phyloP scores from a whole-genome alignment of 1,140 invertebrate species.

The Halictus rubicundus region DNA sequence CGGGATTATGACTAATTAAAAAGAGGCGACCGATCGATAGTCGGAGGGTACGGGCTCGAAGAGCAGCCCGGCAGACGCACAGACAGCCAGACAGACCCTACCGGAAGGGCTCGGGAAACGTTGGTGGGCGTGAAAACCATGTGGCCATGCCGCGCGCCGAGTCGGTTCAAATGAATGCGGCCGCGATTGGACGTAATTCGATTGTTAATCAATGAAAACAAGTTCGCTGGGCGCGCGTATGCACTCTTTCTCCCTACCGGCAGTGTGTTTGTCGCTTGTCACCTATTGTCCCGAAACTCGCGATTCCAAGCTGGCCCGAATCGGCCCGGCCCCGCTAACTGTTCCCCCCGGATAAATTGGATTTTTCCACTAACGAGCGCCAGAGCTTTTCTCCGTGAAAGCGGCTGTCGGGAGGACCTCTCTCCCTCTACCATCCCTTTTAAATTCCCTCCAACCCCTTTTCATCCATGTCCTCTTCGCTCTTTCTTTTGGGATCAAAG shows the following conservation, averaged over 20 bases:
- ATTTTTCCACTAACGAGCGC: constrained; percentile 57
- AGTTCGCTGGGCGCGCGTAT: constrained; percentile 9
- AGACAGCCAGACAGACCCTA: no score
- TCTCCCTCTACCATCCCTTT: no score
- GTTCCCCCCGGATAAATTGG: constrained; percentile 55
- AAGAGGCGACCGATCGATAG: neutral
- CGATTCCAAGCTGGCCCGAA: neutral
- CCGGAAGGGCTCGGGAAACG: neutral
- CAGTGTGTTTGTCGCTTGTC: no score
- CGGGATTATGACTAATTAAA: constrained; percentile 23
- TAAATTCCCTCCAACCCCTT: neutral
- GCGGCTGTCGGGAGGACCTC: neutral
- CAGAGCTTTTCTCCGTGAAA: constrained; percentile 47
- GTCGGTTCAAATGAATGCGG: constrained; percentile 42
- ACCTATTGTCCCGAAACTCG: constrained; percentile 1
- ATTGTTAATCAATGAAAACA: constrained; percentile 61
- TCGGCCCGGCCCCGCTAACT: constrained; percentile 38
- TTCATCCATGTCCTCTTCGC: neutral
- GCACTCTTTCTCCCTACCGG: neutral
- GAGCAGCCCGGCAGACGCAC: no score
- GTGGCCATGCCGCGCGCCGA: neutral
- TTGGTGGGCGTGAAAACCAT: neutral
- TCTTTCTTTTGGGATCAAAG: no score
- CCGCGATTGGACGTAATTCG: constrained; percentile 50
- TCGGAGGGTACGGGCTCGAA: no score